Evolutionary conservation across 2,797 vertebrate genomes (phyloP), one percentile per base, ranked within the genome.

Genomic region (Vespertilio murinus): DNA sequence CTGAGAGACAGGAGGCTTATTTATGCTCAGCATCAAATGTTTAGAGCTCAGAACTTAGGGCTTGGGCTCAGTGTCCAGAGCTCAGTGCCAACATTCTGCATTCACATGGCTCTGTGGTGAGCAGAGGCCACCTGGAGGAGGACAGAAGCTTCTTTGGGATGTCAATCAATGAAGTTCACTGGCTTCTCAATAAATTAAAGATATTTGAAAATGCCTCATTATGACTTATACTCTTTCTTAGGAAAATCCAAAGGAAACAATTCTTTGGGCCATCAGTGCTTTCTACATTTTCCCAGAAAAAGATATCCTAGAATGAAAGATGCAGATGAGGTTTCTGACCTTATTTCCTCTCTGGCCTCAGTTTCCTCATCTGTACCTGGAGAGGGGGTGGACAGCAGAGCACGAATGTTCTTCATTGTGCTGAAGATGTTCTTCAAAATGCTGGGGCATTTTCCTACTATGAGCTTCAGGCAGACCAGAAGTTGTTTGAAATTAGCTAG

Each of bases 271-370:
- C 78, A 33, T 49, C 33, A 22, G 22, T 10, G 9, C 38, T 78
- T 69, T 52, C 38, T 69, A 8, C 13, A 54, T 71, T 82, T 94
- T 94, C 88, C 69, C 56, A 92, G 85, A 65, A 64, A 90, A 56
- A 64, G 61, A 81, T 47, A 42, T 52, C 30, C 81, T 84, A 16
- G 33, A 49, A 38, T 17, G 25, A 81, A 88, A 87, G 88, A 64
- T 69, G 17, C 12, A 40, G 69, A 52, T 28, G 47, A 35, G 8
- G 22, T 38, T 40, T 90, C 54, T 38, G 45, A 67, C 11, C n/a
- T n/a, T 22, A 5, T 22, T 42, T 89, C 28, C 18, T 80, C 30
- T 61, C 40, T 77, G 42, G 65, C 83, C 45, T 73, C 77, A 38
- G 81, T 94, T 54, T 94, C 45, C 38, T 82, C 59, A 10, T 88